phyloP scores from a whole-genome alignment of 1,140 invertebrate genomes.

The Arion vulgaris region DNA sequence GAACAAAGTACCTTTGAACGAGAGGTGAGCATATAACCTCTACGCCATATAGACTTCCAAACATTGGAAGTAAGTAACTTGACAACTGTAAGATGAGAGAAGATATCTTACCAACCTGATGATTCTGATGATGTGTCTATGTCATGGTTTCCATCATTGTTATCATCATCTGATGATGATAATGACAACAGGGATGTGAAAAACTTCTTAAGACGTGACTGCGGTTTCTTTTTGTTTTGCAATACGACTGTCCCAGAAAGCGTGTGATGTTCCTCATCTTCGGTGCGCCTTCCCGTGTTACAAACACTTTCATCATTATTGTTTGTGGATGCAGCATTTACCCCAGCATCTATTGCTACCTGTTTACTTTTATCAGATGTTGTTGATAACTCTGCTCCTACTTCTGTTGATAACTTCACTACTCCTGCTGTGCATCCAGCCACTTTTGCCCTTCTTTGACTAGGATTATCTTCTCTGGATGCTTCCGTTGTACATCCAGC shows the following conservation, averaged over 20 bases:
- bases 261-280: slow-evolving; percentile 32
- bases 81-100: too few relatives aligned
- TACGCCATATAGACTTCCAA: too few relatives aligned
- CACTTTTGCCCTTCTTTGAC: not conserved
- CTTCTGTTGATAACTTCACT: too few relatives aligned
- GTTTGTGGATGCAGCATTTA: not conserved
- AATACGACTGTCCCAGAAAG: slow-evolving; percentile 31
- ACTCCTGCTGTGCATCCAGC: not conserved
- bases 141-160: not conserved
- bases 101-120: slow-evolving; percentile 4
- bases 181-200: slow-evolving; percentile 47
- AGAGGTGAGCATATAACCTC: too few relatives aligned
- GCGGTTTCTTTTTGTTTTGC: slow-evolving; percentile 37
- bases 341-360: not conserved
- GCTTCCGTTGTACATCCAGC: not conserved
- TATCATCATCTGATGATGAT: slow-evolving; percentile 40
- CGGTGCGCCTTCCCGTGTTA: not conserved
- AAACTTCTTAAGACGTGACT: slow-evolving; percentile 42
- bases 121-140: slow-evolving; percentile 3
- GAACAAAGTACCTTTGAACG: too few relatives aligned
- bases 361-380: not conserved
- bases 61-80: too few relatives aligned
- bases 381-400: not conserved
- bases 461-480: not conserved
- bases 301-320: not conserved